Percentiles rank a stretch among this genome's conserved stretches.
These are phyloP conservation scores for Carterocephalus palaemon DNA, from an alignment of 2,888 invertebrate genomes.

Conservation along the genomic window DNA sequence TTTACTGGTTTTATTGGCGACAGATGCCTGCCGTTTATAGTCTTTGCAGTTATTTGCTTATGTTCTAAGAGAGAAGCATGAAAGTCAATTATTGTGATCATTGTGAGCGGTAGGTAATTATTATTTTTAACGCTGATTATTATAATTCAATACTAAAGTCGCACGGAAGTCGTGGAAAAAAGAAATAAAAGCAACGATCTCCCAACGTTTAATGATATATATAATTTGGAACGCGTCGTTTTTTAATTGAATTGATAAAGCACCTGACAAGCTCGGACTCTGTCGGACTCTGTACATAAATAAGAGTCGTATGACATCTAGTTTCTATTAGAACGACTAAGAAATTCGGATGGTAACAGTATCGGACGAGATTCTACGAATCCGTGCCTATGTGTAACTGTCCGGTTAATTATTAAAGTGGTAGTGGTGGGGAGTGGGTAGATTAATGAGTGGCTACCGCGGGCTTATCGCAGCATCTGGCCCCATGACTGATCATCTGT, in stretches of 20 bases:
- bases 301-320: constrained; percentile 31
- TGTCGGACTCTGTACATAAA: constrained; percentile 18
- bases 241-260: constrained; percentile 21
- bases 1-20: constrained; percentile 18
- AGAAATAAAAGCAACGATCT: constrained; percentile 19
- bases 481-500: constrained; percentile 79
- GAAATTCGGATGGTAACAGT: constrained; percentile 39
- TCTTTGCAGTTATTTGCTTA: constrained; percentile 4
- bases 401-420: constrained; percentile 73
- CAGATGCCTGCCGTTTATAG: constrained; percentile 10
- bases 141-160: too few relatives aligned
- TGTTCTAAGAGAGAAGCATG: neutral
- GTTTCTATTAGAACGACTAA: constrained; percentile 30
- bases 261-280: constrained; percentile 15
- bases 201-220: constrained; percentile 10
- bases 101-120: too few relatives aligned
- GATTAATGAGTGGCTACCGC: constrained; percentile 79
- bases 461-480: constrained; percentile 75
- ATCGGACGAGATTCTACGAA: constrained; percentile 59
- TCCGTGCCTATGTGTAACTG: constrained; percentile 54
- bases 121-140: too few relatives aligned
- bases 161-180: constrained; percentile 21
- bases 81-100: too few relatives aligned
- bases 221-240: constrained; percentile 14
- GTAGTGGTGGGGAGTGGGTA: constrained; percentile 62